These are phyloP conservation scores for Cynopterus brachyotis DNA, from an alignment of 2,113 vertebrate species.

Conservation along the genomic window DNA sequence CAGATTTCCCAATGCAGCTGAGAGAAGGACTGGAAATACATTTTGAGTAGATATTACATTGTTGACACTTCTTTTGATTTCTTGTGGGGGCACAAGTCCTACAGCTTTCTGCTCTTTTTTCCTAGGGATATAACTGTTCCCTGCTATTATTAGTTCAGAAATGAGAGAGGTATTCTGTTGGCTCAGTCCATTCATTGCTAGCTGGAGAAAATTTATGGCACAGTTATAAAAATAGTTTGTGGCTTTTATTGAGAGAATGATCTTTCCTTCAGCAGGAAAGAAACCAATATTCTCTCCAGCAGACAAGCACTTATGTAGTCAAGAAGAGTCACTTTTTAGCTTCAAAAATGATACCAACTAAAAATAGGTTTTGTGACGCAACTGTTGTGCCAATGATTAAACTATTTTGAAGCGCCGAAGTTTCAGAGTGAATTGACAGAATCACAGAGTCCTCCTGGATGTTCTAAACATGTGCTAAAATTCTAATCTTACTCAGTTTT, in stretches of 20 bases:
- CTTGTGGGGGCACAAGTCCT: background rate
- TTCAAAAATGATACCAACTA: background rate
- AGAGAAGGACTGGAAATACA: background rate
- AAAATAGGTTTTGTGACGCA: constrained; percentile 59
- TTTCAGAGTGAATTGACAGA: background rate
- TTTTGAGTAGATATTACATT: background rate
- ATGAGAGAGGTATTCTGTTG: background rate
- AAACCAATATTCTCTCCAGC: background rate
- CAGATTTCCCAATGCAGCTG: background rate
- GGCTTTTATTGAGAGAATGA: constrained; percentile 40
- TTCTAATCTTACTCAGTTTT: background rate
- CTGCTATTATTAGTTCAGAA: background rate
- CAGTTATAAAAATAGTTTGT: constrained; percentile 46
- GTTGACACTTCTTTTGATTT: background rate
- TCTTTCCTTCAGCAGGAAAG: constrained; percentile 47
- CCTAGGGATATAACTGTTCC: background rate
- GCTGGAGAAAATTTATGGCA: background rate
- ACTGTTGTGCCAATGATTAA: constrained; percentile 31
- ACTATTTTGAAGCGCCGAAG: background rate
- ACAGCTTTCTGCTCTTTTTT: background rate
- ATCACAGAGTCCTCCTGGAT: background rate
- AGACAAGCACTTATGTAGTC: background rate
- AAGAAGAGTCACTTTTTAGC: background rate
- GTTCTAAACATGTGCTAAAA: constrained; percentile 4
- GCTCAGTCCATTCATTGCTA: background rate